Conservation (phyloP, 2,113 vertebrate species). For the Neotragus pygmaeus region DNA sequence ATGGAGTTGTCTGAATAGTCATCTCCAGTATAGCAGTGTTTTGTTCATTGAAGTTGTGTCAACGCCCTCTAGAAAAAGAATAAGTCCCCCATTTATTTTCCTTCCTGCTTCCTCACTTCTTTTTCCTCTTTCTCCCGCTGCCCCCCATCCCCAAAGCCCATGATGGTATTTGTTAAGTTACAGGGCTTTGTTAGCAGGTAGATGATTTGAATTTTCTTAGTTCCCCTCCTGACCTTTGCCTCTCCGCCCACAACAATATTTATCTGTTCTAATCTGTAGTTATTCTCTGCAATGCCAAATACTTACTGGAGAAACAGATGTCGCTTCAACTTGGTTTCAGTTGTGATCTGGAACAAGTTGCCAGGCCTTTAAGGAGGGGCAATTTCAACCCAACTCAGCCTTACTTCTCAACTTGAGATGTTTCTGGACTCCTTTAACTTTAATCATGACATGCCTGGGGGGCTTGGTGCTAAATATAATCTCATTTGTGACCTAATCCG, state of each 20-base stretch:
- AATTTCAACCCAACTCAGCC: slow-evolving; percentile 17
- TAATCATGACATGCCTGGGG: neutral
- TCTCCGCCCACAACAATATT: neutral
- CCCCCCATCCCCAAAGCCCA: neutral
- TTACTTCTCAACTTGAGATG: neutral
- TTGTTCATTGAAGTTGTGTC: neutral
- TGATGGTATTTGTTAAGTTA: neutral
- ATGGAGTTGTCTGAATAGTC: neutral
- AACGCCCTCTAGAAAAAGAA: neutral
- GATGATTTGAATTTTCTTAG: neutral
- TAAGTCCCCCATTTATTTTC: neutral
- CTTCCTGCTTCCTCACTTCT: neutral
- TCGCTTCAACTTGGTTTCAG: slow-evolving; percentile 6
- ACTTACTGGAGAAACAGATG: slow-evolving; percentile 49
- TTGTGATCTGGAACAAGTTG: slow-evolving; percentile 42
- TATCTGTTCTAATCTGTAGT: slow-evolving; percentile 20
- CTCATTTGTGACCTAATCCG: slow-evolving; percentile 36
- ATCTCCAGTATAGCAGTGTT: neutral
- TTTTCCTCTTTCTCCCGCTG: neutral
- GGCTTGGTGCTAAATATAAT: neutral
- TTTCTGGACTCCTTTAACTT: slow-evolving; percentile 20
- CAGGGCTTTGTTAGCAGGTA: neutral
- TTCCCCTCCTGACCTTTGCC: neutral
- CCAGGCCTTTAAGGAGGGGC: slow-evolving; percentile 12
- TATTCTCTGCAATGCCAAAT: slow-evolving; percentile 16